Evolutionary conservation across 2,888 invertebrate genomes (phyloP).

Genomic region (Scrobipalpa atriplicella): DNA sequence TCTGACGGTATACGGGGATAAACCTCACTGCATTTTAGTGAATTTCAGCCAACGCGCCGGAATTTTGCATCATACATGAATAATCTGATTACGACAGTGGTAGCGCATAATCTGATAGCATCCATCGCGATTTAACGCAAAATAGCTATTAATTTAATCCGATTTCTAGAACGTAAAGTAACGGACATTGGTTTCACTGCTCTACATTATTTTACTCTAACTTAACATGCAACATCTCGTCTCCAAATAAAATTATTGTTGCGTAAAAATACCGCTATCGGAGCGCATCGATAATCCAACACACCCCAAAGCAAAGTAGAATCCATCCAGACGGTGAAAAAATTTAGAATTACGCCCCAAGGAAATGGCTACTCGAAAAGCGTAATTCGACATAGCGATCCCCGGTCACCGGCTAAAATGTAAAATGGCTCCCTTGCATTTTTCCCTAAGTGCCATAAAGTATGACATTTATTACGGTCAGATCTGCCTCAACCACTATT

Average conservation of each 20-base stretch:
- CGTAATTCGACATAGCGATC: slow-evolving; percentile 76
- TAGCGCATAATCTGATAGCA: slow-evolving; percentile 58
- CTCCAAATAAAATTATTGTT: slow-evolving; percentile 22
- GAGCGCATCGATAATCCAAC: not conserved
- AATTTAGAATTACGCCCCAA: slow-evolving; percentile 65
- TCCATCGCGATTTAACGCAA: slow-evolving; percentile 31
- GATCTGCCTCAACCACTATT: slow-evolving; percentile 82
- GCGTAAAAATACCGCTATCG: slow-evolving; percentile 21
- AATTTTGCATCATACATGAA: slow-evolving; percentile 63
- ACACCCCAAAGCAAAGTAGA: slow-evolving; percentile 33
- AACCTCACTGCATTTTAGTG: slow-evolving; percentile 60
- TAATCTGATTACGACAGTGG: slow-evolving; percentile 70
- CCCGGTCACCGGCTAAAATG: slow-evolving; percentile 78
- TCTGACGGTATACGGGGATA: slow-evolving; percentile 50
- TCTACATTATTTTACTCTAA: slow-evolving; percentile 4
- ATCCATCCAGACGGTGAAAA: slow-evolving; percentile 40
- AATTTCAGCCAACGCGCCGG: slow-evolving; percentile 54
- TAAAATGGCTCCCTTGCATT: slow-evolving; percentile 82
- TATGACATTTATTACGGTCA: slow-evolving; percentile 83
- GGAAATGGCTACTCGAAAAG: slow-evolving; percentile 74
- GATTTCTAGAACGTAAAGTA: slow-evolving; percentile 24
- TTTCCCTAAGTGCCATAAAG: slow-evolving; percentile 81
- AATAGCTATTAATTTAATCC: slow-evolving; percentile 30
- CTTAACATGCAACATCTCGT: slow-evolving; percentile 36
- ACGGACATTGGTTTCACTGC: slow-evolving; percentile 21